Conservation (phyloP, 2,888 invertebrate genomes). For the Conops quadrifasciatus region DNA sequence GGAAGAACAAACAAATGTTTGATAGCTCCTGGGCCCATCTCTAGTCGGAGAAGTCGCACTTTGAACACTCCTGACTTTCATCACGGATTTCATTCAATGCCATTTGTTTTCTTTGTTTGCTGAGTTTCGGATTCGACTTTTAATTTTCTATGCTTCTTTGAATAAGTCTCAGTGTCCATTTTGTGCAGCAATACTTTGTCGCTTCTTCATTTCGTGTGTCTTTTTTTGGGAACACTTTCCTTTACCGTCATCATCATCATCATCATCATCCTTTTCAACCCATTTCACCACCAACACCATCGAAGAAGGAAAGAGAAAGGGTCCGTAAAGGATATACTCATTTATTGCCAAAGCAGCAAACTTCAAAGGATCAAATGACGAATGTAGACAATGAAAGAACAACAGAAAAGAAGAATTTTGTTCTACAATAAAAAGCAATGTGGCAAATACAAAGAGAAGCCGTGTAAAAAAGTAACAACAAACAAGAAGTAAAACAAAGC, state of each 20-base stretch:
- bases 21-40: too few species aligned
- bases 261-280: too few species aligned
- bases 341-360: constrained; percentile 24
- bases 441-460: background rate
- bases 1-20: background rate
- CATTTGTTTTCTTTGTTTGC: background rate
- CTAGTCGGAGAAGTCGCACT: too few species aligned
- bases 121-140: constrained; percentile 5
- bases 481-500: constrained; percentile 16
- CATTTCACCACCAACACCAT: background rate
- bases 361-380: constrained; percentile 34
- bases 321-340: constrained; percentile 7
- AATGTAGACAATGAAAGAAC: background rate
- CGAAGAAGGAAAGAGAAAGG: background rate
- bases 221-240: background rate
- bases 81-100: background rate
- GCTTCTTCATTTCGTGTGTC: constrained; percentile 3
- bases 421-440: constrained; percentile 1
- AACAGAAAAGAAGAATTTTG: background rate
- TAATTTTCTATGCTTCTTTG: constrained; percentile 17
- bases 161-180: constrained; percentile 4
- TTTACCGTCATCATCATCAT: too few species aligned
- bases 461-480: background rate
- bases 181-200: constrained; percentile 3
- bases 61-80: background rate